These are phyloP conservation scores for Bellardia bayeri DNA, from an alignment of 2,888 invertebrate species.

Conservation along the genomic window DNA sequence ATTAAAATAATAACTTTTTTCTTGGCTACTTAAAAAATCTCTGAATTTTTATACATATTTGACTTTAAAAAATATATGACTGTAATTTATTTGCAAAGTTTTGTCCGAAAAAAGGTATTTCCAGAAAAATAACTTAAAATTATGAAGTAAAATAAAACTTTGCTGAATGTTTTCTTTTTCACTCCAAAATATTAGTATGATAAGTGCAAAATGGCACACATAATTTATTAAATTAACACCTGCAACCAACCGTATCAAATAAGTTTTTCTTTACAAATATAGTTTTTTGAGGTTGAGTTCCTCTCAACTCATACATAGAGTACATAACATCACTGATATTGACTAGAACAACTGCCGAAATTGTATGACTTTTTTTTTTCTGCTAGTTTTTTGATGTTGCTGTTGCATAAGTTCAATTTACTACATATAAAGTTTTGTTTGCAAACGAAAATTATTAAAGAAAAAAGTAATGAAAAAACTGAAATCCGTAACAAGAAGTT, in stretches of 20 bases:
- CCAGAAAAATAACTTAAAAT: constrained; percentile 45
- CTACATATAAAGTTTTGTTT: constrained; percentile 71
- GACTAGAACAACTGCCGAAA: constrained; percentile 59
- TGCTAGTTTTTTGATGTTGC: constrained; percentile 16
- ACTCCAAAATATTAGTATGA: constrained; percentile 61
- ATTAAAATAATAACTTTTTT: too few relatives aligned
- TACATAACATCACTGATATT: constrained; percentile 32
- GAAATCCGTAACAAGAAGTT: constrained; percentile 27
- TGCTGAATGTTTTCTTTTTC: constrained; percentile 15
- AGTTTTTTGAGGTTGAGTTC: constrained; percentile 48
- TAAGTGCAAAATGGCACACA: constrained; percentile 70
- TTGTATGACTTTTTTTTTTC: constrained; percentile 33
- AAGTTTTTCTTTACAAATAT: constrained; percentile 60
- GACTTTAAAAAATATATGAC: not conserved
- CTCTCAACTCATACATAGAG: constrained; percentile 24
- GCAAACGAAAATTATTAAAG: constrained; percentile 54
- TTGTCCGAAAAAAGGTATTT: constrained; percentile 6
- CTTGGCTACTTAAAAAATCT: not conserved
- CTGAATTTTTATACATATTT: too few relatives aligned
- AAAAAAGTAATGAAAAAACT: constrained; percentile 36
- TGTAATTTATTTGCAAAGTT: constrained; percentile 69
- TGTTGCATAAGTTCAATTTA: constrained; percentile 70
- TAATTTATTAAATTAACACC: constrained; percentile 74
- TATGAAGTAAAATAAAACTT: constrained; percentile 66
- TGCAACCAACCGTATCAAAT: constrained; percentile 71